Evolutionary conservation across 2,888 invertebrate species (phyloP).

Genomic region (Bugula neritina): DNA sequence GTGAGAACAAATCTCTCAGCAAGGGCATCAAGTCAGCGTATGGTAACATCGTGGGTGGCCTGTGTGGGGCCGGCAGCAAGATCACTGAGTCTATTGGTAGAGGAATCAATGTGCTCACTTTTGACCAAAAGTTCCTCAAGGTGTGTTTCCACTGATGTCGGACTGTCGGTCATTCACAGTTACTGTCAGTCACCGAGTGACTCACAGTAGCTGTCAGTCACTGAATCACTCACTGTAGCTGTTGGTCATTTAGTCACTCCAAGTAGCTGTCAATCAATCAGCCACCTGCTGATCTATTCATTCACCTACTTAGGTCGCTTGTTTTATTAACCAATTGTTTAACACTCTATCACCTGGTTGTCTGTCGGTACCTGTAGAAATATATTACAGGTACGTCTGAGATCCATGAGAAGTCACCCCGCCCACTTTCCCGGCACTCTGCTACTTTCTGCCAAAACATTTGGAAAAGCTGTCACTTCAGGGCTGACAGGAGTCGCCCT

Average conservation of each 20-base stretch:
- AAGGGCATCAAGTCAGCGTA: conserved; percentile 11
- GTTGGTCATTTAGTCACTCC: too few species aligned
- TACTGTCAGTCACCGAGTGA: too few species aligned
- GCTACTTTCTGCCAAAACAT: not conserved
- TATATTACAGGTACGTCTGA: not conserved
- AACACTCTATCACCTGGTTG: too few species aligned
- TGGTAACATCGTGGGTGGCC: conserved; percentile 38
- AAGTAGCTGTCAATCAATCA: too few species aligned
- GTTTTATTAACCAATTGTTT: too few species aligned
- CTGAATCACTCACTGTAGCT: too few species aligned
- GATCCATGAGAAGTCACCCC: not conserved
- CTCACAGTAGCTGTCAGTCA: too few species aligned
- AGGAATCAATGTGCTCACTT: conserved; percentile 53
- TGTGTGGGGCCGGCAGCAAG: conserved; percentile 53
- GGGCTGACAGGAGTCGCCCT: conserved; percentile 66
- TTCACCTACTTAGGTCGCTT: too few species aligned
- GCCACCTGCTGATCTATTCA: too few species aligned
- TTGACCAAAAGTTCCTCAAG: conserved; percentile 57
- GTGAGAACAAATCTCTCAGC: not conserved
- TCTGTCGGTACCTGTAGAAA: too few species aligned
- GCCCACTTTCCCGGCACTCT: not conserved
- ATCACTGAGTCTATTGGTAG: conserved; percentile 56
- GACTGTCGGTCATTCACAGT: too few species aligned
- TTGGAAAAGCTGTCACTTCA: conserved; percentile 55
- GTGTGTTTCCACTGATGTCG: conserved; percentile 41